Evolutionary conservation across 2,113 vertebrate genomes (phyloP).

Genomic region (Oncorhynchus clarkii): DNA sequence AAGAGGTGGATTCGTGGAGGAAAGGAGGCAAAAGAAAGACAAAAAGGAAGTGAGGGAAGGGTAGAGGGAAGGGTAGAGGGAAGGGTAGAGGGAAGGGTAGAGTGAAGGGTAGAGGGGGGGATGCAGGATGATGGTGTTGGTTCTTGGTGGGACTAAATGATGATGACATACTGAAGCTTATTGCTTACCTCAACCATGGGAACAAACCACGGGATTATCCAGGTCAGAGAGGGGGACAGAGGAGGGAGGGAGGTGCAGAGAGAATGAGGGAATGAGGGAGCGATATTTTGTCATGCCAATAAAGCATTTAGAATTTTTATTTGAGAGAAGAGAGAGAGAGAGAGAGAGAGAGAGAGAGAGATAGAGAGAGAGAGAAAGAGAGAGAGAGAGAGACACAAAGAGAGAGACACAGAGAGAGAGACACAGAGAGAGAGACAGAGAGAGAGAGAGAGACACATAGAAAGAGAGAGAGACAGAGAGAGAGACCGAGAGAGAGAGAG

Average conservation of each 20-base stretch:
- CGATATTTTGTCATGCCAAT: background rate
- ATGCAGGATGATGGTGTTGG: background rate
- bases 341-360: background rate
- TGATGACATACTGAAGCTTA: conserved; percentile 44
- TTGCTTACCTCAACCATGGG: conserved; percentile 57
- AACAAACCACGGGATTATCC: conserved; percentile 40
- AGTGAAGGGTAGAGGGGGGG: background rate
- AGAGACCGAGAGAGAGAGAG: background rate
- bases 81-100: no score
- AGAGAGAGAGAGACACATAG: no score
- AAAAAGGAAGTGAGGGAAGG: conserved; percentile 18
- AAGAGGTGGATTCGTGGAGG: background rate
- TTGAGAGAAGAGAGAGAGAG: background rate
- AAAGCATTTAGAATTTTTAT: no score
- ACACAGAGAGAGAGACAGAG: no score
- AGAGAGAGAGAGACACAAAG: background rate
- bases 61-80: conserved; percentile 6
- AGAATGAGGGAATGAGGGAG: background rate
- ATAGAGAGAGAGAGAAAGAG: background rate
- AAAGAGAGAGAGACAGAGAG: background rate
- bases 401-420: background rate
- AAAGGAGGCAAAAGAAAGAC: background rate
- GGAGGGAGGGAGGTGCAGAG: conserved; percentile 35
- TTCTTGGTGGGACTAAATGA: background rate
- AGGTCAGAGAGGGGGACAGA: conserved; percentile 23